These are phyloP conservation scores for Mactra quadrangularis DNA, from an alignment of 1,140 invertebrate genomes.

Conservation along the genomic window DNA sequence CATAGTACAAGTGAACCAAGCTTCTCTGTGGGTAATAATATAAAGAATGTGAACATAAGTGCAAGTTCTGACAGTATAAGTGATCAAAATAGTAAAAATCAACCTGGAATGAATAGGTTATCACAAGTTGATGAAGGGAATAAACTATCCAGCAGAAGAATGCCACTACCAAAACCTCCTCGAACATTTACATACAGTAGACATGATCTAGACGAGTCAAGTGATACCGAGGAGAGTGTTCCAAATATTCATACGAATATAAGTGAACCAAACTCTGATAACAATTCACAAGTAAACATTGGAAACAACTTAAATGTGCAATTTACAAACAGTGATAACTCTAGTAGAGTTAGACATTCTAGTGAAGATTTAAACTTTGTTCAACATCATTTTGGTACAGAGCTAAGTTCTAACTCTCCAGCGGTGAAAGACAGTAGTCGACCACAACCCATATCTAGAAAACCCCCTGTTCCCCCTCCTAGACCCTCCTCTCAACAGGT, in stretches of 20 bases:
- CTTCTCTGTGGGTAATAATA: not conserved
- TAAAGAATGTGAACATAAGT: not conserved
- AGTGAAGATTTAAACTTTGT: slow-evolving; percentile 35
- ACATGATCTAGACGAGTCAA: slow-evolving; percentile 17
- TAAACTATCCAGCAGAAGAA: slow-evolving; percentile 19
- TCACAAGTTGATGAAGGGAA: not conserved
- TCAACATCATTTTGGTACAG: slow-evolving; percentile 25
- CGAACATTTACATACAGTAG: slow-evolving; percentile 56
- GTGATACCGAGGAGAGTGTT: not conserved
- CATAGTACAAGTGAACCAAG: slow-evolving; percentile 23
- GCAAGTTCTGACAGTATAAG: slow-evolving; percentile 2
- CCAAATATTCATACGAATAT: too few relatives aligned
- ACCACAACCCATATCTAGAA: not conserved
- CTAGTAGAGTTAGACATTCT: not conserved
- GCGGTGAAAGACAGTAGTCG: not conserved
- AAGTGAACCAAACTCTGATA: slow-evolving; percentile 5
- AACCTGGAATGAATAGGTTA: not conserved
- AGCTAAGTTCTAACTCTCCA: not conserved
- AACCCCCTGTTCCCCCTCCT: slow-evolving; percentile 53
- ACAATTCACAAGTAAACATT: slow-evolving; percentile 3
- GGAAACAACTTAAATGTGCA: slow-evolving; percentile 42
- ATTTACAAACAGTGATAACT: slow-evolving; percentile 31
- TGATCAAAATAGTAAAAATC: not conserved
- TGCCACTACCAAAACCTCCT: slow-evolving; percentile 41
- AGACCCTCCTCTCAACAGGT: slow-evolving; percentile 62